Conservation (phyloP, 2,113 vertebrate genomes). For the Procapra przewalskii region DNA sequence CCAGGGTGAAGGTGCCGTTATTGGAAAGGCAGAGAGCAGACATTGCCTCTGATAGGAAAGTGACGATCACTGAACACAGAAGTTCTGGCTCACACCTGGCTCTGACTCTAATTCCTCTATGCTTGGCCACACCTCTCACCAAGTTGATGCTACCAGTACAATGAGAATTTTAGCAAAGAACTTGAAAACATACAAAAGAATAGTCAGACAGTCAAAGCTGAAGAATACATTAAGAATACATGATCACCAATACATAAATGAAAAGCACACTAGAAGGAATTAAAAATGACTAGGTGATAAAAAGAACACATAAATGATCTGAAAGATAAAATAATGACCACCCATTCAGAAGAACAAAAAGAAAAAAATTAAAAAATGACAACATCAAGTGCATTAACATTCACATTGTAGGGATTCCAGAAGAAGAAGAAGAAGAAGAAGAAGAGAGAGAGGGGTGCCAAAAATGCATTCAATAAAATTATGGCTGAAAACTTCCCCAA, state of each 20-base stretch:
- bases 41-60: neutral
- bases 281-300: neutral
- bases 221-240: neutral
- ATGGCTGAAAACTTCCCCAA: neutral
- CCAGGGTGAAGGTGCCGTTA: neutral
- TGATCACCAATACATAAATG: neutral
- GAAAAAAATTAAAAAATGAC: neutral
- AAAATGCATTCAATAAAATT: neutral
- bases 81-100: neutral
- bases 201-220: neutral
- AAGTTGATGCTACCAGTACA: neutral
- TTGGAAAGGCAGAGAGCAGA: neutral
- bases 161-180: neutral
- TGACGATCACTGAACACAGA: neutral
- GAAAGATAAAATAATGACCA: neutral
- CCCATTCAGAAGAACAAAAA: neutral
- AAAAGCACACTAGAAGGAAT: neutral
- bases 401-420: neutral
- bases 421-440: neutral
- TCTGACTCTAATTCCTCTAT: neutral
- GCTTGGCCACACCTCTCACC: neutral
- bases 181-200: neutral
- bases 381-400: neutral
- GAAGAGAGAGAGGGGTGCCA: neutral
- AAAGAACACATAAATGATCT: neutral